Conservation (phyloP, 2,888 invertebrate species). For the Orthosia gracilis region DNA sequence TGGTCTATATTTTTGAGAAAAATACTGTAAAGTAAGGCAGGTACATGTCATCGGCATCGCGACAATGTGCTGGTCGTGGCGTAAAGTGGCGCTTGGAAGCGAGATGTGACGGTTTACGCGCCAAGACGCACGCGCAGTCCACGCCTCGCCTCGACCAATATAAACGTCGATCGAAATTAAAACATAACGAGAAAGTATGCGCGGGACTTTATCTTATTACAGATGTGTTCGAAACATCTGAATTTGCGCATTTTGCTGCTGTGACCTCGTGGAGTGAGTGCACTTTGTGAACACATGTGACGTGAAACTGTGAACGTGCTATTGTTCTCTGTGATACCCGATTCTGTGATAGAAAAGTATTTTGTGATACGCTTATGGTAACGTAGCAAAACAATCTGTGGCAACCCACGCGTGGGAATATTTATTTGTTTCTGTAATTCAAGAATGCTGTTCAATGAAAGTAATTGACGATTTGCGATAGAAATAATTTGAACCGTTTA, state of each 20-base stretch:
- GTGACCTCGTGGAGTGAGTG: slow-evolving; percentile 60
- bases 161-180: slow-evolving; percentile 86
- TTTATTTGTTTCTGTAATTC: slow-evolving; percentile 20
- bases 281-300: slow-evolving; percentile 59
- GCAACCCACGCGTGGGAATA: slow-evolving; percentile 12
- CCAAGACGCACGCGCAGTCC: slow-evolving; percentile 84
- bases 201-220: slow-evolving; percentile 69
- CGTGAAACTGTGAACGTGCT: slow-evolving; percentile 59
- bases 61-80: slow-evolving; percentile 68
- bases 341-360: slow-evolving; percentile 60
- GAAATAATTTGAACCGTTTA: slow-evolving; percentile 8
- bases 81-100: slow-evolving; percentile 53
- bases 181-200: slow-evolving; percentile 81
- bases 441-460: slow-evolving; percentile 28
- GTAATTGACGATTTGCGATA: slow-evolving; percentile 21
- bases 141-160: slow-evolving; percentile 83
- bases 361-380: slow-evolving; percentile 61
- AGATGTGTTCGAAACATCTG: slow-evolving; percentile 53
- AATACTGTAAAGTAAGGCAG: slow-evolving; percentile 66
- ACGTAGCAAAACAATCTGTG: slow-evolving; percentile 55
- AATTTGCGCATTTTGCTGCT: slow-evolving; percentile 57
- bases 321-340: slow-evolving; percentile 46
- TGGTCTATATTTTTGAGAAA: slow-evolving; percentile 62
- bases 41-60: slow-evolving; percentile 77
- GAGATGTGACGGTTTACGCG: slow-evolving; percentile 75